phyloP scores from a whole-genome alignment of 2,113 vertebrate genomes.

The Cavia aperea region DNA sequence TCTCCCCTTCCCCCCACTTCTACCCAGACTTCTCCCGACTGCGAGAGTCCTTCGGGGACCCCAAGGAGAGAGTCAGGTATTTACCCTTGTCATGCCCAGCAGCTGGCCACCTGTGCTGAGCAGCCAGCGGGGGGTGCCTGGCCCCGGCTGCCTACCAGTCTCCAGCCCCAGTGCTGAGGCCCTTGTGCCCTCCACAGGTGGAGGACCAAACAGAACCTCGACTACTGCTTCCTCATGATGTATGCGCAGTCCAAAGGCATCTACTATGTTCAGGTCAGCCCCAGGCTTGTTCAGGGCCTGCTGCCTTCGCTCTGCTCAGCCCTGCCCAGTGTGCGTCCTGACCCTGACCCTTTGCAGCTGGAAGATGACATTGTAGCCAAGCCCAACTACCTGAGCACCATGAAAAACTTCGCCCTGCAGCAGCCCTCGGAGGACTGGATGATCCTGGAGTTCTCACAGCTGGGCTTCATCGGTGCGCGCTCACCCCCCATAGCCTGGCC shows the following conservation, averaged over 20 bases:
- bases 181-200: conserved; percentile 80
- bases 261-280: conserved; percentile 91
- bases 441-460: conserved; percentile 99
- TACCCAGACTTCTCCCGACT: conserved; percentile 94
- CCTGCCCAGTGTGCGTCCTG: background rate
- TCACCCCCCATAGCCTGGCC: background rate
- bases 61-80: conserved; percentile 93
- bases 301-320: background rate
- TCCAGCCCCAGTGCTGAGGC: background rate
- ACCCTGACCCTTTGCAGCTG: conserved; percentile 77
- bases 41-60: conserved; percentile 92
- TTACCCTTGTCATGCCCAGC: background rate
- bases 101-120: background rate
- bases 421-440: conserved; percentile 98
- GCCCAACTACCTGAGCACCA: conserved; percentile 98
- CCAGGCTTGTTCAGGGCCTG: background rate
- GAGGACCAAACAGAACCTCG: conserved; percentile 98
- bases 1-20: conserved; percentile 92
- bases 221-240: conserved; percentile 99
- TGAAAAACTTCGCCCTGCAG: conserved; percentile 99
- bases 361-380: conserved; percentile 98
- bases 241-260: conserved; percentile 97
- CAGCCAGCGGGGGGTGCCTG: background rate
- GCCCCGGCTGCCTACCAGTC: background rate
- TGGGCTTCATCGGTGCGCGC: conserved; percentile 92